These are phyloP conservation scores for Ornithoptera priamus DNA, from an alignment of 2,888 invertebrate species.

Conservation along the genomic window DNA sequence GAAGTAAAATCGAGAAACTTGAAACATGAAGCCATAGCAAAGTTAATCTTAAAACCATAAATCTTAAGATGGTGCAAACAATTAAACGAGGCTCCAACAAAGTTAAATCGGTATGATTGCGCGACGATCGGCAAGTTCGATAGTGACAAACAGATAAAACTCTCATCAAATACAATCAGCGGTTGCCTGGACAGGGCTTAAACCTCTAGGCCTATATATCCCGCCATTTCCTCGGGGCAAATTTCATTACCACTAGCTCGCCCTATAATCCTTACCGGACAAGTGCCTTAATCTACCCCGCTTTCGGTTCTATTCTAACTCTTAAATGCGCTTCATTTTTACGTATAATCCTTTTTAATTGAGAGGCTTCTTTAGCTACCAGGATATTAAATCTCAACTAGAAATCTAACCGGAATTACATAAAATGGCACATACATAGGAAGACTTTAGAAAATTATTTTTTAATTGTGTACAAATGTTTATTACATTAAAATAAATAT, in stretches of 20 bases:
- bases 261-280: slow-evolving; percentile 69
- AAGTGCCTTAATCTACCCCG: slow-evolving; percentile 72
- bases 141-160: slow-evolving; percentile 73
- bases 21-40: slow-evolving; percentile 10
- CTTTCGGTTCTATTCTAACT: slow-evolving; percentile 70
- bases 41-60: slow-evolving; percentile 41
- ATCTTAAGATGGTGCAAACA: slow-evolving; percentile 51
- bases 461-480: neutral
- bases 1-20: neutral
- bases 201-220: slow-evolving; percentile 66
- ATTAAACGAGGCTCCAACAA: slow-evolving; percentile 56
- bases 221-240: slow-evolving; percentile 69
- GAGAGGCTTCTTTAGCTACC: slow-evolving; percentile 31
- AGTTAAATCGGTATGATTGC: slow-evolving; percentile 61
- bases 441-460: neutral
- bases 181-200: slow-evolving; percentile 72
- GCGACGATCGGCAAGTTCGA: slow-evolving; percentile 53
- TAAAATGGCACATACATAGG: neutral
- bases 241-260: slow-evolving; percentile 78
- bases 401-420: neutral
- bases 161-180: slow-evolving; percentile 77
- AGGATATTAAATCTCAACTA: slow-evolving; percentile 7
- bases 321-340: slow-evolving; percentile 72
- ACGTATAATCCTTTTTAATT: slow-evolving; percentile 77
- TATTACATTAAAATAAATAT: neutral